Evolutionary conservation across 1,140 invertebrate genomes (phyloP).

Genomic region (Ditylenchus dipsaci): DNA sequence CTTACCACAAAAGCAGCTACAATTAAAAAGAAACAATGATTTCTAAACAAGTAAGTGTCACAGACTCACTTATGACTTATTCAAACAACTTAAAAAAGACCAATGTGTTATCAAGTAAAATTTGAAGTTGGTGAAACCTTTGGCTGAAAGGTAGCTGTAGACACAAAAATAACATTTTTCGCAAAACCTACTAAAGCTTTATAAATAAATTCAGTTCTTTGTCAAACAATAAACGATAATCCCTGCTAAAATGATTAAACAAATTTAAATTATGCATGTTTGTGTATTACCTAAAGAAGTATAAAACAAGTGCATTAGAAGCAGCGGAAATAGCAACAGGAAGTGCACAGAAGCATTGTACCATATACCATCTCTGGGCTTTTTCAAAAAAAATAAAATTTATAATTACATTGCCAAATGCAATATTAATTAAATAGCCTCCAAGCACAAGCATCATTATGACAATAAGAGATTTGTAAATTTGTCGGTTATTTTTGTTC

Average conservation of each 20-base stretch:
- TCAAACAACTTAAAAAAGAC: too few relatives aligned
- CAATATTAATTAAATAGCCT: background rate
- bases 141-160: too few relatives aligned
- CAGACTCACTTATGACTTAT: too few relatives aligned
- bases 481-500: background rate
- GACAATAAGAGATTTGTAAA: background rate
- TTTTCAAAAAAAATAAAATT: background rate
- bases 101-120: too few relatives aligned
- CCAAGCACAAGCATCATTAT: background rate
- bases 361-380: background rate
- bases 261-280: background rate
- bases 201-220: background rate
- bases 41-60: too few relatives aligned
- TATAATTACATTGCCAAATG: background rate
- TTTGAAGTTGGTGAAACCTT: too few relatives aligned
- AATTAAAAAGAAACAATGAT: too few relatives aligned
- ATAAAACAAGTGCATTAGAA: background rate
- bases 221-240: background rate
- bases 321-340: background rate
- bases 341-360: background rate
- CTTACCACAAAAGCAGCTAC: too few relatives aligned
- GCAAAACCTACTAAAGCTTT: too few relatives aligned
- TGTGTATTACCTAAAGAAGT: background rate
- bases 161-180: too few relatives aligned
- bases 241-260: background rate